Base-by-base conservation (phyloP, 2,113 vertebrate genomes). In the Chaenogobius annularis region DNA sequence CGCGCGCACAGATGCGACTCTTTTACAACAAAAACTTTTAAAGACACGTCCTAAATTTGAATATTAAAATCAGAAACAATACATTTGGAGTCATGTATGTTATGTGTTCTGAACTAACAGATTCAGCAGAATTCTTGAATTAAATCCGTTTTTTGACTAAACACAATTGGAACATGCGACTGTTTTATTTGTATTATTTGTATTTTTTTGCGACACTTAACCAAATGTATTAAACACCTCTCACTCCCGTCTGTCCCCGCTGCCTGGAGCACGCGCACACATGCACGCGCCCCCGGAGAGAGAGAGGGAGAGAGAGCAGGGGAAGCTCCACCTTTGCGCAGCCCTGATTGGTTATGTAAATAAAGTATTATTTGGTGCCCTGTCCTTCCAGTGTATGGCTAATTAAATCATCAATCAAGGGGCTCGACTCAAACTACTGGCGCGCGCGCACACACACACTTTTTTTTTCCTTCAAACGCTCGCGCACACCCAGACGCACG, bases 391-490 rank as follows among this genome's bases (percentile, higher is more conserved):
- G 94, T 96, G 94, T 95, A 95, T 94, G 95, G 95, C 95, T 97
- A 97, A 98, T 97, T 96, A 97, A 98, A 98, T 96, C 96, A 97
- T 98, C 96, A 97, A 95, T 98, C 96, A 95, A 95, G 95, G 71
- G 93, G 93, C 93, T 94, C 94, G 94, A 93, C 94, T 94, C 94
- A 40, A 15, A 59, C 56, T 22, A 91, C 93, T 94, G 93, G 94
- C 94, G 93, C 92, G 92, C 94, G 91, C 15, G 20, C 3, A 17
- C 66, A 19, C 46, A 13, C 46, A 20, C 43, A 1, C 17, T 22
- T 13, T 37, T 22, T 7, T 10, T 31, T 4, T 31, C 26, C 26
- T n/a, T 6, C 43, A 64, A 35, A 37, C 61, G 37, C 61, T 19
- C 61, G 37, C 26, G 19, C 61, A 40, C 62, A 19, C 35, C 3